A percentile compares a stretch with the other conserved stretches of the same genome.
phyloP scores from a whole-genome alignment of 2,113 vertebrate species.

The Malurus elegans region DNA sequence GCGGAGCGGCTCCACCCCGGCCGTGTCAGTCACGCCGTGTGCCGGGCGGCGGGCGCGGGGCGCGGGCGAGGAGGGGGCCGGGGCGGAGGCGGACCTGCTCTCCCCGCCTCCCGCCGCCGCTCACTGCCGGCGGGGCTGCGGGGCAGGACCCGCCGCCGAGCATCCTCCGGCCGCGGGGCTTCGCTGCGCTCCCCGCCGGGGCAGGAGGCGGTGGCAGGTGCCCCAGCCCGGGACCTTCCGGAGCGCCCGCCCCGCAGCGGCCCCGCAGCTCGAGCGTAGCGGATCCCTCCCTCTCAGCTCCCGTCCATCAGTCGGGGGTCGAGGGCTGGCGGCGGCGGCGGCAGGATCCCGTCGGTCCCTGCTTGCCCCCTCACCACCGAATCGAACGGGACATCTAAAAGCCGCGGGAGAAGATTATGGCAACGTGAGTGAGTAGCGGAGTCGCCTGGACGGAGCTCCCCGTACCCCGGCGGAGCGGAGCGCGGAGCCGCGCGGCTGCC shows the following conservation, averaged over 20 bases:
- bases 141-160: not conserved
- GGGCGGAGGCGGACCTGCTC: not conserved
- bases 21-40: conserved; percentile 4
- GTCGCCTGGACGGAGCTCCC: not conserved
- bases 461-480: not conserved
- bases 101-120: not conserved
- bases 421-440: not conserved
- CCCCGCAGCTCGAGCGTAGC: not conserved
- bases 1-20: conserved; percentile 8
- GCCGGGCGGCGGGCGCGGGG: not conserved
- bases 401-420: not conserved
- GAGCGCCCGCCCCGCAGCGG: not conserved
- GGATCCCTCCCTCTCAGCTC: not conserved
- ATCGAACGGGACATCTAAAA: not conserved
- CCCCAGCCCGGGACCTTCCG: not conserved
- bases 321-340: not conserved
- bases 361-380: not conserved
- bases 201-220: conserved; percentile 15
- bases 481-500: not conserved
- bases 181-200: not conserved
- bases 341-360: not conserved
- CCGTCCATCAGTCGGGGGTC: not conserved
- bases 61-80: conserved; percentile 11
- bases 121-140: not conserved
- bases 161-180: not conserved